A percentile compares a stretch with the other conserved stretches of the same genome.
Evolutionary conservation across 2,888 invertebrate species (phyloP).

Genomic region (Eueremaeus valkanovi): DNA sequence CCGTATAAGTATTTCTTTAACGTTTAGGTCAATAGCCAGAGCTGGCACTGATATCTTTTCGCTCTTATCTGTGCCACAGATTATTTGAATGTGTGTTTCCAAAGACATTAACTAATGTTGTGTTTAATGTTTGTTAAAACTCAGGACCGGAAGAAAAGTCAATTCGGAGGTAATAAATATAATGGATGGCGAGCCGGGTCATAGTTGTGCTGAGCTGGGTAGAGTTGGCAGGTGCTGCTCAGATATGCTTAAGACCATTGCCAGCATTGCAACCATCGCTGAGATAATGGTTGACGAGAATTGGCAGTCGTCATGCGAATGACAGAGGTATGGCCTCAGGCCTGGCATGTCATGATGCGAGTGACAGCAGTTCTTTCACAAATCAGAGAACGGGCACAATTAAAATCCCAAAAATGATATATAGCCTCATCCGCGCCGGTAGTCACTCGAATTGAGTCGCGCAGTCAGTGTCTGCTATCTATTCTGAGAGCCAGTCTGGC

Average conservation of each 20-base stretch:
- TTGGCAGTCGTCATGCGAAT: not conserved
- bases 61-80: slow-evolving; percentile 2
- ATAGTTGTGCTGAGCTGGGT: too few relatives aligned
- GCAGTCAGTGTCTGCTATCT: not conserved
- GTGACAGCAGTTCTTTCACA: slow-evolving; percentile 14
- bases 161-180: slow-evolving; percentile 6
- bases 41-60: not conserved
- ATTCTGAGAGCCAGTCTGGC: not conserved
- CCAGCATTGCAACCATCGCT: not conserved
- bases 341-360: not conserved
- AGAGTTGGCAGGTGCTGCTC: slow-evolving; percentile 20
- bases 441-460: not conserved
- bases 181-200: slow-evolving; percentile 1
- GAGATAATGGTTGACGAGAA: not conserved
- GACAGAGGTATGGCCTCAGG: slow-evolving; percentile 4
- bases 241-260: not conserved
- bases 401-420: slow-evolving; percentile 20
- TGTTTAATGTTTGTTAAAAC: slow-evolving; percentile 14
- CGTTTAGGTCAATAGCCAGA: slow-evolving; percentile 18
- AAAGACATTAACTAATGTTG: not conserved
- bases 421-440: slow-evolving; percentile 25
- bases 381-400: slow-evolving; percentile 18
- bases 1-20: not conserved
- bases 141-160: slow-evolving; percentile 15
- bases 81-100: not conserved